Evolutionary conservation across 2,888 invertebrate genomes (phyloP).

Genomic region (Helicoverpa assulta): DNA sequence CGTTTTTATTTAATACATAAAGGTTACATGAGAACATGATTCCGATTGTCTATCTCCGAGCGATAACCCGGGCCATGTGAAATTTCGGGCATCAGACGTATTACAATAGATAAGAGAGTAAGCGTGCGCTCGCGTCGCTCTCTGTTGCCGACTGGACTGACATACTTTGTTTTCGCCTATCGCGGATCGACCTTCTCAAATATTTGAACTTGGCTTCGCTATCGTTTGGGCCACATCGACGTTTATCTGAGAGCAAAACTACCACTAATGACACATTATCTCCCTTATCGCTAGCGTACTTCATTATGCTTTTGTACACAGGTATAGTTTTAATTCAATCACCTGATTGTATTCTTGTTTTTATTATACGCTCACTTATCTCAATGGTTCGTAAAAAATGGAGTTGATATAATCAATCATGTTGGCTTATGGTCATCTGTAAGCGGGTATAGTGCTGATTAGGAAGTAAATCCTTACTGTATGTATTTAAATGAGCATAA

Average conservation of each 20-base stretch:
- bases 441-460: conserved; percentile 59
- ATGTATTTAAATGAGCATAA: conserved; percentile 35
- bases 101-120: conserved; percentile 61
- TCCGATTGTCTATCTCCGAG: conserved; percentile 50
- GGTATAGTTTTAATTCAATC: conserved; percentile 52
- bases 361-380: conserved; percentile 70
- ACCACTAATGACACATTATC: conserved; percentile 65
- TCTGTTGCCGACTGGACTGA: conserved; percentile 73
- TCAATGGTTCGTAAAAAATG: conserved; percentile 66
- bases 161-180: conserved; percentile 73
- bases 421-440: conserved; percentile 64
- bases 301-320: conserved; percentile 44
- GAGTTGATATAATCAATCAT: conserved; percentile 74
- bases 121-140: conserved; percentile 61
- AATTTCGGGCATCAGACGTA: conserved; percentile 61
- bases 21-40: conserved; percentile 50
- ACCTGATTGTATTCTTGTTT: conserved; percentile 46
- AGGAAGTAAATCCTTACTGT: conserved; percentile 58
- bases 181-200: conserved; percentile 78
- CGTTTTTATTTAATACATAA: conserved; percentile 38
- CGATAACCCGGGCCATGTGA: conserved; percentile 70
- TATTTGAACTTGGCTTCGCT: conserved; percentile 79
- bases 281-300: conserved; percentile 59
- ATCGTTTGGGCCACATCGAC: conserved; percentile 66
- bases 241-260: conserved; percentile 65